A percentile compares a stretch with the other conserved stretches of the same genome.
Evolutionary conservation across 2,888 invertebrate species (phyloP).

Genomic region (Merodon equestris): DNA sequence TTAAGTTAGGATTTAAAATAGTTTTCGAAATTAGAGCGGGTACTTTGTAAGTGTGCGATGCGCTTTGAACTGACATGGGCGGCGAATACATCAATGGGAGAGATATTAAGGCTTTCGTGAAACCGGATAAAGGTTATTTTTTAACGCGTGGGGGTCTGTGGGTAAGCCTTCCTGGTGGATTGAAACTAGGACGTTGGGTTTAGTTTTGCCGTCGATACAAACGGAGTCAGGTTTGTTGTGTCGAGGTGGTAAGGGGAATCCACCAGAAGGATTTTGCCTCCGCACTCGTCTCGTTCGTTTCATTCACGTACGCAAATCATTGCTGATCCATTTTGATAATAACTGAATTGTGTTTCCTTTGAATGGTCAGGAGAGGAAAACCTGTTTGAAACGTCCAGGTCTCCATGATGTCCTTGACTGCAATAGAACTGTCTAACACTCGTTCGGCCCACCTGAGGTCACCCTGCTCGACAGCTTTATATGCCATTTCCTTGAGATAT

Average conservation of each 20-base stretch:
- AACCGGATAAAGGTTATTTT: no score
- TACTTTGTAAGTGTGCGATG: no score
- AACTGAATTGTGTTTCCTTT: constrained; percentile 76
- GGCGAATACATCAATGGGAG: no score
- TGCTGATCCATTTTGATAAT: constrained; percentile 79
- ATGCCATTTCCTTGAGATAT: constrained; percentile 85
- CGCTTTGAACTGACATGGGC: no score
- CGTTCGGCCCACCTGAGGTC: constrained; percentile 88
- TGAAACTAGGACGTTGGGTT: no score
- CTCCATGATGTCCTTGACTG: constrained; percentile 87
- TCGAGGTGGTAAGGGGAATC: constrained; percentile 87
- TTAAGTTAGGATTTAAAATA: no score
- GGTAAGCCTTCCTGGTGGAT: no score
- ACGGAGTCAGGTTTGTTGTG: no score
- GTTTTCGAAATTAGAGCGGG: no score
- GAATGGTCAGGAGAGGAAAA: constrained; percentile 87
- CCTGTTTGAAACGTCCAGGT: constrained; percentile 94
- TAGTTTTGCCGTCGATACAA: no score
- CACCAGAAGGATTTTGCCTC: constrained; percentile 84
- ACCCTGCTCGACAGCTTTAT: constrained; percentile 89
- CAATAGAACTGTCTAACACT: constrained; percentile 82
- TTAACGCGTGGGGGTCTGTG: no score
- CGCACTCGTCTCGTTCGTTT: constrained; percentile 72
- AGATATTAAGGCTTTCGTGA: no score
- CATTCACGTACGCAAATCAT: constrained; percentile 84